Base-by-base conservation (phyloP, 2,113 vertebrate species). In the Penelope pileata region DNA sequence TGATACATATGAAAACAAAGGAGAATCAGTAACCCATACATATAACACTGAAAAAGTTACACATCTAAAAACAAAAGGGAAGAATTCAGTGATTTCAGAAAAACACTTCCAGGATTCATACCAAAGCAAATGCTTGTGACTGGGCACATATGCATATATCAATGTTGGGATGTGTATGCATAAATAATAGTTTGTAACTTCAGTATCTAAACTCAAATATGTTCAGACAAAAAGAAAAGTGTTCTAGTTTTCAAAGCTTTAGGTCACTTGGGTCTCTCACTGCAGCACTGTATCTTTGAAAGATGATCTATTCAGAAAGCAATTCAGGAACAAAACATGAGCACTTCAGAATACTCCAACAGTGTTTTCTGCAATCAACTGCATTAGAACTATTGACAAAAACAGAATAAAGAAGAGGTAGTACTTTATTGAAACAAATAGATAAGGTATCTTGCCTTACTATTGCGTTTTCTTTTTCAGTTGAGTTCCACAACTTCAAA, bases 401-500 rank as follows among this genome's bases (percentile, higher is more conserved):
- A 45, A 4, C 18, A 76, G 42, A 62, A 56, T 8, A 47, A 64
- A 67, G 16, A 81, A 47, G 7, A 5, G 43, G 14, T 30, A 59
- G 13, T 13, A 90, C 7, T 66, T 11, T 83, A 5, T 60, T 38
- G 58, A 32, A 86, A 63, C 1, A 43, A 69, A 54, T 7, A 40
- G 24, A 47, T 40, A 5, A 3, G n/a, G 15, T 36, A 60, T 60
- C 26, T 21, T 86, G 64, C 42, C 93, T 83, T 79, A 93, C 36
- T 72, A 4, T 43, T 64, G 22, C 11, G 6, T 76, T 93, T 96
- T 96, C 24, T 88, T 88, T 93, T 96, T 91, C 95, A 96, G 96
- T 29, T 85, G 91, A 80, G 62, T 91, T 97, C 97, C 58, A 90
- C 48, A 59, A 73, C 36, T 90, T 45, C 73, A 95, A 95, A 69